phyloP scores from a whole-genome alignment of 1,140 invertebrate species.

The Drosophila micromelanica region DNA sequence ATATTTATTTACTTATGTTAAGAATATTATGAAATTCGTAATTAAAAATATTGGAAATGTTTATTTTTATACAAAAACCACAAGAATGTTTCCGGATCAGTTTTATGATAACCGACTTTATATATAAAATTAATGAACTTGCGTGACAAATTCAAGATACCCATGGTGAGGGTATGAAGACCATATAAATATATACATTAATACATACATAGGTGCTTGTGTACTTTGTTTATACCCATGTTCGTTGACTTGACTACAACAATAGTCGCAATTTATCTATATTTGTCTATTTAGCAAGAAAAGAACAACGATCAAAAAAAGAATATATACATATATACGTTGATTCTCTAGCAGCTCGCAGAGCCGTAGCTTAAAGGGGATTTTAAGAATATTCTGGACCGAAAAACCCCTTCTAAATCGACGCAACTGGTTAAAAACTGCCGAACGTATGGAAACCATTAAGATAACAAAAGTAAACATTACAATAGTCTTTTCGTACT shows the following conservation, averaged over 20 bases:
- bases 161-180: not conserved
- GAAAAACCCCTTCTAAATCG: not conserved
- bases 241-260: constrained; percentile 23
- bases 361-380: constrained; percentile 8
- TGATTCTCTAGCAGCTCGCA: not conserved
- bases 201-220: not conserved
- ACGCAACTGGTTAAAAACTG: not conserved
- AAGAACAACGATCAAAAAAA: constrained; percentile 28
- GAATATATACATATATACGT: not conserved
- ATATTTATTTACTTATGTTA: too few relatives aligned
- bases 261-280: constrained; percentile 49
- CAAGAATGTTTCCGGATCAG: too few relatives aligned
- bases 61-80: too few relatives aligned
- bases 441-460: constrained; percentile 25
- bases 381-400: not conserved
- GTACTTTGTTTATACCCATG: not conserved
- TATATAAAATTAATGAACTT: too few relatives aligned
- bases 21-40: too few relatives aligned
- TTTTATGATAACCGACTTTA: too few relatives aligned
- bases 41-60: too few relatives aligned
- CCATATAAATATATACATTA: not conserved
- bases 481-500: constrained; percentile 16
- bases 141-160: not conserved
- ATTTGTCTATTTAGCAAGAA: constrained; percentile 45
- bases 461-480: constrained; percentile 54